Evolutionary conservation across 2,113 vertebrate species (phyloP), one percentile per base, ranked within the genome.

Genomic region (Corythoichthys haematopterus): DNA sequence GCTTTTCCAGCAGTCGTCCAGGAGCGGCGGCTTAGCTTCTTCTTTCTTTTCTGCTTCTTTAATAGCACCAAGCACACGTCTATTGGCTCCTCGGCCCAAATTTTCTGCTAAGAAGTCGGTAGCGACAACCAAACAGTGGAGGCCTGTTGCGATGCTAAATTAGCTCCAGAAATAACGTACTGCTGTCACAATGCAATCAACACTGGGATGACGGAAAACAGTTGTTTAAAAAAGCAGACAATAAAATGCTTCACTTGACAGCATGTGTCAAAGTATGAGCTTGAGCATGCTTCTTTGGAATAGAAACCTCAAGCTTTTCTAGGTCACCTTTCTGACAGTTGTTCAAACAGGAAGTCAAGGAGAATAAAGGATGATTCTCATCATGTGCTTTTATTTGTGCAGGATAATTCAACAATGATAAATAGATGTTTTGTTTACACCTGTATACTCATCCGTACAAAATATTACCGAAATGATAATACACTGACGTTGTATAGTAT

Each of bases 31-130:
- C 40, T 90, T 90, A 69, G 85, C 77, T 75, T 45, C 64, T 61
- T 81, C 87, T 71, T 85, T 80, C 67, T 88, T 89, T 64, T 91
- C 94, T 11, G 85, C 89, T 28, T 93, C 92, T 73, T 89, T 93
- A 15, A 95, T 93, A 91, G 92, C 91, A 75, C 79, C 83, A 86
- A 70, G 82, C 83, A n/a, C 90, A 66, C 88, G 91, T 78, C 92
- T 93, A 81, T 88, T 93, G 85, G 94, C 95, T 80, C 96, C 96
- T 0, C 92, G 91, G 87, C 97, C 97, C 75, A 98, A 92, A 75
- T 99, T 98, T 88, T 98, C 94, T 67, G 97, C 97, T 68, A 99
- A 94, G 92, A 98, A 95, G 87, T 91, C 93, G 63, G 91, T 89
- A 1, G 88, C 90, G 80, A 72, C 80, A 58, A 85, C 89, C 68